Base-by-base conservation (phyloP, 2,797 vertebrate species). In the Gastrophryne carolinensis region DNA sequence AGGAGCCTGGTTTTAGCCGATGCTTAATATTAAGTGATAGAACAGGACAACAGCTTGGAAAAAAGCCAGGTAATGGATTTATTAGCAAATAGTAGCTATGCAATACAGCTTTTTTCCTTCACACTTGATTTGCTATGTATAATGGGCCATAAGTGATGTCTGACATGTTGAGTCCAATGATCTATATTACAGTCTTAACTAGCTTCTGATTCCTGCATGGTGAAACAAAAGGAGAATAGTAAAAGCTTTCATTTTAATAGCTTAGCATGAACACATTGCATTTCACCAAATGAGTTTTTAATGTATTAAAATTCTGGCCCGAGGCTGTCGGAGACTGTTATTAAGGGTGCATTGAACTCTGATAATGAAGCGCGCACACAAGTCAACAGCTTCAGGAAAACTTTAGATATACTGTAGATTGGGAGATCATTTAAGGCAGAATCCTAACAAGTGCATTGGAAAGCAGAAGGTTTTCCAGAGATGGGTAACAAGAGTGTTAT, bases 211-310 rank as follows among this genome's bases (percentile, higher is more conserved):
- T 66, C 23, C 64, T 52, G 32, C 21, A 24, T 17, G 3, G 12
- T 23, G 41, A 32, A 50, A n/a, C 15, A 10, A 29, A 47, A 24
- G 23, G 5, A 65, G 17, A n/a, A 24, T n/a, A 53, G 30, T 17
- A 50, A 19, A 21, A 12, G 63, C 17, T 15, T 24, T 3, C 15
- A 5, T 21, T 15, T 21, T 27, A 39, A 53, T 35, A 67, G 49
- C 50, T 54, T 32, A 68, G 27, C 17, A 29, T 23, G 39, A 50
- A 41, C 65, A 53, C 52, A 66, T 47, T 52, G 47, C 34, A 24
- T 66, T 66, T 66, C 47, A 53, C 47, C 15, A 69, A 69, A 56
- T 56, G 35, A 27, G 37, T 70, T 41, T 47, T 57, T 70, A 57
- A 47, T 56, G 67, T 37, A 23, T 70, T 70, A 57, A 29, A 57